Evolutionary conservation across 1,140 invertebrate species (phyloP), one percentile per base, ranked within the genome.

Genomic region (Microplitis demolitor): DNA sequence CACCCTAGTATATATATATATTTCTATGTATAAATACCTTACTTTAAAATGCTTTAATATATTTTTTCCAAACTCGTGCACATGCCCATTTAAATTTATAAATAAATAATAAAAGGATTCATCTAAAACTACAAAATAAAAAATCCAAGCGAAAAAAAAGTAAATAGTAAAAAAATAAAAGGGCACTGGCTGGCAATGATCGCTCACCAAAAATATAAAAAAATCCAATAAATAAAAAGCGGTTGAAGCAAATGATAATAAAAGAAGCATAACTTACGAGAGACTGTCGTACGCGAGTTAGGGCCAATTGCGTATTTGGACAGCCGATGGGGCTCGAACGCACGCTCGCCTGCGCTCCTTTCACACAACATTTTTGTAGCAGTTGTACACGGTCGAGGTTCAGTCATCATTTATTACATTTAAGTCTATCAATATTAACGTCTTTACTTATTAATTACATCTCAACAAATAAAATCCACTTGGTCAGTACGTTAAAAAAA

Each of bases 181-280:
- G 50, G 56, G 39, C 39, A 71, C 4, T 31, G 45, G 61, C 24
- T 35, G 51, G 60, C 24, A 14, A 37, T 45, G 3, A 64, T 66
- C 62, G 50, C 45, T 67, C 78, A 83, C 78, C 78, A 79, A 75
- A 81, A 24, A 2, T 24, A 45, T 45, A 45, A 45, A 45, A 45
- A 6, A 45, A 45, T 80, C 77, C 77, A 75, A 31, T 67, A 80
- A 67, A 82, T 78, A 78, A 83, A 76, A 83, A 85, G 83, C 83
- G 75, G 80, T 62, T 78, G 79, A 85, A 87, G 86, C 86, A 87
- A 87, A 87, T 87, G 79, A 87, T 87, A 87, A 85, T 87, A 86
- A 84, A 87, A 87, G 84, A 87, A 87, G 84, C 85, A 87, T 86
- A 87, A 87, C 86, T 87, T 87, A 87, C 86, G 84, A 87, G 83